phyloP scores from a whole-genome alignment of 2,797 vertebrate genomes.

The Hozukius guyotensis region DNA sequence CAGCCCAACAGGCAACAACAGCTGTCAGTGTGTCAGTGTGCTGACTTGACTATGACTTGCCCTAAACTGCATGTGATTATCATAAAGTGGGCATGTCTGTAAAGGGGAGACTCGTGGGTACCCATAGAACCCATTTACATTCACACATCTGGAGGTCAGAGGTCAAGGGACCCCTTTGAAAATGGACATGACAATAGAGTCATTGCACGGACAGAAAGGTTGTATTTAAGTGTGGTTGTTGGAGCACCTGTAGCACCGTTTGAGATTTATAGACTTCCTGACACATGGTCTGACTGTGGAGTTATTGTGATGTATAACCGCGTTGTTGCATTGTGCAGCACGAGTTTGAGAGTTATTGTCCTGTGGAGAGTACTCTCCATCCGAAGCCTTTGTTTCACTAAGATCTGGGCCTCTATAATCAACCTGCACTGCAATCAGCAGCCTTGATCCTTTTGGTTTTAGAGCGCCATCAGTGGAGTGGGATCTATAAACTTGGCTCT shows the following conservation, averaged over 20 bases:
- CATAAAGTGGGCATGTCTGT: too few species aligned
- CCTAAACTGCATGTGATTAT: too few species aligned
- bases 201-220: background rate
- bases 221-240: background rate
- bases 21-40: too few species aligned
- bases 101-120: too few species aligned
- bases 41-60: too few species aligned
- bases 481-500: slow-evolving; percentile 3
- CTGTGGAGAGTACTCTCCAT: background rate
- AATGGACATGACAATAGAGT: background rate
- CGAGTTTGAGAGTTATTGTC: background rate
- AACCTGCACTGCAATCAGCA: background rate
- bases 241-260: background rate
- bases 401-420: background rate
- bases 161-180: too few species aligned
- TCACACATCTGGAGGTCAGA: too few species aligned
- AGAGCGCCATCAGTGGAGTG: background rate
- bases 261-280: background rate
- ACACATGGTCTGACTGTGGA: background rate
- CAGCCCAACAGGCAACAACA: too few species aligned
- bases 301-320: background rate
- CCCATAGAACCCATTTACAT: too few species aligned
- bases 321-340: background rate
- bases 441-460: background rate
- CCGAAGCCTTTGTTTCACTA: background rate